Base-by-base conservation (phyloP, 2,113 vertebrate species). In the Lepisosteus oculatus region DNA sequence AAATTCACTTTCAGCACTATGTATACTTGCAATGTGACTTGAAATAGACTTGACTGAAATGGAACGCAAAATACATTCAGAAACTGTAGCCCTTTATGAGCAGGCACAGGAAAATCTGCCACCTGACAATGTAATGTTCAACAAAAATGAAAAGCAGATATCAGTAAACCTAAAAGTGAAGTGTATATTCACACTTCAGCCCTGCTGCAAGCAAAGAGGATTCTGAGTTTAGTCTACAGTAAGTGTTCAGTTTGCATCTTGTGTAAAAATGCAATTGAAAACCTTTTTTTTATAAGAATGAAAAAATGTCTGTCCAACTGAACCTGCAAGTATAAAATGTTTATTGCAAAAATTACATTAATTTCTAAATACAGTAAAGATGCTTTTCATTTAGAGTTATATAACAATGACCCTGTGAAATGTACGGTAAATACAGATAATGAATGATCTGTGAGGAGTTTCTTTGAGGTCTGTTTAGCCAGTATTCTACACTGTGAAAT, bases 141-240 rank as follows among this genome's bases (percentile, higher is more conserved):
- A 66, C 42, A 12, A 51, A 51, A 51, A 3, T 62, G 15, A 45
- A 57, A 57, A 29, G 8, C 12, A 69, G 44, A 75, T 70, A 15
- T 59, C 70, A 74, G 62, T 55, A 54, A 47, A 42, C 5, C 5
- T 51, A 51, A 51, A 51, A 51, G 47, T 51, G 47, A 5, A 13
- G 12, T 42, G 44, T 56, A 73, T 62, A 45, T 63, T 62, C 51
- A 64, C 17, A 44, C 47, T 44, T 44, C 12, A 61, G 61, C 61
- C 43, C 44, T 67, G 44, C 45, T 67, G 41, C 14, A 67, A 61
- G 43, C 29, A 66, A 47, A 69, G 62, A 74, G 61, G 17, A 74
- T 13, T 74, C 68, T 66, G 41, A 1, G 2, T 12, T 12, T 65
- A 56, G 29, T 29, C 29, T 29, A 29, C 29, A 29, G 29, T 29